These are phyloP conservation scores for Heliocidaris erythrogramma DNA, from an alignment of 35 echinoderm and acorn worm species.

Conservation along the genomic window DNA sequence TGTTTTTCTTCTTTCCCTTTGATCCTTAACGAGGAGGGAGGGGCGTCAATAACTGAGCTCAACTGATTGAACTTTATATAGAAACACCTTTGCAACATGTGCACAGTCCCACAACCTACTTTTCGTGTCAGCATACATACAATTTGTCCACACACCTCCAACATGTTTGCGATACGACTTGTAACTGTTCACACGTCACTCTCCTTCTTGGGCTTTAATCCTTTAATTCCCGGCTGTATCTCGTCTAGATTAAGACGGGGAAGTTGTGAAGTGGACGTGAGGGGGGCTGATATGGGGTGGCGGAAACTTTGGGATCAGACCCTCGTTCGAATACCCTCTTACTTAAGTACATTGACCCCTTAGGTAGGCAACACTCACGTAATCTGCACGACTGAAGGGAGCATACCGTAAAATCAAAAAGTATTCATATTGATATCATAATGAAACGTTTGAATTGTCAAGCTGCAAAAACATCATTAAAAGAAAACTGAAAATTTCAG, in stretches of 20 bases:
- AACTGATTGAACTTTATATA: neutral
- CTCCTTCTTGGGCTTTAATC: neutral
- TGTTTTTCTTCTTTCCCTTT: neutral
- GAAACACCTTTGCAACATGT: neutral
- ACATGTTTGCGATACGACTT: too few relatives aligned
- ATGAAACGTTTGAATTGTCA: too few relatives aligned
- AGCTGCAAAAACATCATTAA: too few relatives aligned
- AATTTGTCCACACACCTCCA: too few relatives aligned
- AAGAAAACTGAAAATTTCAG: too few relatives aligned
- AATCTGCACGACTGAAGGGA: neutral
- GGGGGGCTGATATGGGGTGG: neutral
- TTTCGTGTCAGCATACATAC: neutral
- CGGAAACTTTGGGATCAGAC: conserved; percentile 9
- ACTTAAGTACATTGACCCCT: neutral
- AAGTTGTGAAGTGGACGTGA: neutral
- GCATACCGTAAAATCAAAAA: neutral
- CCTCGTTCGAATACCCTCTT: neutral
- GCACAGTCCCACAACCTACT: neutral
- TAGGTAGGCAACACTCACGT: neutral
- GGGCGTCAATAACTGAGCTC: neutral
- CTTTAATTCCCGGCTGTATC: neutral
- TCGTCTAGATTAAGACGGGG: neutral
- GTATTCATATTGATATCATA: too few relatives aligned
- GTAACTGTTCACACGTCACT: too few relatives aligned
- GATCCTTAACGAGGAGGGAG: neutral